Evolutionary conservation across 2,797 vertebrate genomes (phyloP).

Genomic region (Clarias laeviceps): DNA sequence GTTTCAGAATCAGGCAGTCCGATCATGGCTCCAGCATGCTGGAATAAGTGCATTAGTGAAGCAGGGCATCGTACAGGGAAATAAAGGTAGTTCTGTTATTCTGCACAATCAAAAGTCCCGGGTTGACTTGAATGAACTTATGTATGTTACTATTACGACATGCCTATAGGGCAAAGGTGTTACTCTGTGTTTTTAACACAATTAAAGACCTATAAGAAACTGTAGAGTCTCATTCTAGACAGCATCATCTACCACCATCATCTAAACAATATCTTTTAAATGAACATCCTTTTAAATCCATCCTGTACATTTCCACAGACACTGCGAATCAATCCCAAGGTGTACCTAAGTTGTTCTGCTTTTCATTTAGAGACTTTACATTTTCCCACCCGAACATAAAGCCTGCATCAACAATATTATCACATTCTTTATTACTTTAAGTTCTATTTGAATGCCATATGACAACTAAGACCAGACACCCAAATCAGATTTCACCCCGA

Average conservation of each 20-base stretch:
- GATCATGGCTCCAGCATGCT: too few species aligned
- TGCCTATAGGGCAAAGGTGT: neutral
- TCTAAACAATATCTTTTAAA: neutral
- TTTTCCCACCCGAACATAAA: neutral
- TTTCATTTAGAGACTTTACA: neutral
- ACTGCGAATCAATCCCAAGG: neutral
- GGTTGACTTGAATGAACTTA: neutral
- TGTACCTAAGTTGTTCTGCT: neutral
- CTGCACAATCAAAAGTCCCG: too few species aligned
- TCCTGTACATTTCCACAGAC: neutral
- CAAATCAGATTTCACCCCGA: neutral
- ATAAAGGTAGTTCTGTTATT: too few species aligned
- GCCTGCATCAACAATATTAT: neutral
- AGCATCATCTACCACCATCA: neutral
- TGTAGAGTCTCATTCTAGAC: neutral
- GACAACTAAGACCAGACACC: neutral
- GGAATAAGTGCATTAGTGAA: too few species aligned
- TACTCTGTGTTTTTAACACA: neutral
- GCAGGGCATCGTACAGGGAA: too few species aligned
- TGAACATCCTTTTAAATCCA: neutral
- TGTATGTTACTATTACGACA: neutral
- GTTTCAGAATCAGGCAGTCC: too few species aligned
- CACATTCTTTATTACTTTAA: too few species aligned
- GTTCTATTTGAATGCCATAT: too few species aligned
- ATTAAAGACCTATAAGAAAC: neutral